A percentile compares a stretch with the other conserved stretches of the same genome.
Conservation (phyloP, 2,113 vertebrate genomes). For the Colistium nudipinnis region DNA sequence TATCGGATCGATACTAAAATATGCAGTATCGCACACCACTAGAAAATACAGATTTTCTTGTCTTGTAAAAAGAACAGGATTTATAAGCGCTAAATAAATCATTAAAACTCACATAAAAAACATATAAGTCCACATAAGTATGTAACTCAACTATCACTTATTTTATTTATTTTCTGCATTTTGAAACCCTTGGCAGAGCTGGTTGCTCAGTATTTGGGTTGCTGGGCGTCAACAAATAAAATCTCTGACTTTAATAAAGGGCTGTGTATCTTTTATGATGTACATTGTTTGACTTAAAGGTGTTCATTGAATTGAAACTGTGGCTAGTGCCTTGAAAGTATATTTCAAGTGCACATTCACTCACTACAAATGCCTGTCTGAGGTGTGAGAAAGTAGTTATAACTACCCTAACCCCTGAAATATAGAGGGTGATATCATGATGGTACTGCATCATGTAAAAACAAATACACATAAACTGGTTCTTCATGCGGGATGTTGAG, state of each 20-base stretch:
- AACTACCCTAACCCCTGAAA: slow-evolving; percentile 18
- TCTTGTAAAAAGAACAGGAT: no score
- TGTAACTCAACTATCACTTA: slow-evolving; percentile 10
- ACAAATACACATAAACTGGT: slow-evolving; percentile 12
- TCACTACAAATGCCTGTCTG: slow-evolving; percentile 20
- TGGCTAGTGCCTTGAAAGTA: no score
- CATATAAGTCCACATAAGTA: slow-evolving; percentile 19
- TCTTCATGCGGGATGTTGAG: slow-evolving; percentile 24
- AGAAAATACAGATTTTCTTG: no score
- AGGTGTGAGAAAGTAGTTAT: slow-evolving; percentile 30
- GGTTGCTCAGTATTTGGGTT: no score
- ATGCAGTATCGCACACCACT: no score
- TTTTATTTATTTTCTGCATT: no score
- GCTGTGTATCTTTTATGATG: slow-evolving; percentile 8
- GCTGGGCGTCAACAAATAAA: slow-evolving; percentile 32
- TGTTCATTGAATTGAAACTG: neutral
- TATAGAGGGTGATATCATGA: slow-evolving; percentile 3
- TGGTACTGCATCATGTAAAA: slow-evolving; percentile 1
- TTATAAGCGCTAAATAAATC: no score
- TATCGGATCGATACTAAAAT: no score
- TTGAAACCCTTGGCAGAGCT: no score
- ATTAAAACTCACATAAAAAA: no score
- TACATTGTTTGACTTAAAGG: slow-evolving; percentile 28
- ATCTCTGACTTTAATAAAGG: slow-evolving; percentile 13
- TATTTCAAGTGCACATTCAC: no score